phyloP scores from a whole-genome alignment of 2,797 vertebrate species.

The Triplophysa yarkandensis region DNA sequence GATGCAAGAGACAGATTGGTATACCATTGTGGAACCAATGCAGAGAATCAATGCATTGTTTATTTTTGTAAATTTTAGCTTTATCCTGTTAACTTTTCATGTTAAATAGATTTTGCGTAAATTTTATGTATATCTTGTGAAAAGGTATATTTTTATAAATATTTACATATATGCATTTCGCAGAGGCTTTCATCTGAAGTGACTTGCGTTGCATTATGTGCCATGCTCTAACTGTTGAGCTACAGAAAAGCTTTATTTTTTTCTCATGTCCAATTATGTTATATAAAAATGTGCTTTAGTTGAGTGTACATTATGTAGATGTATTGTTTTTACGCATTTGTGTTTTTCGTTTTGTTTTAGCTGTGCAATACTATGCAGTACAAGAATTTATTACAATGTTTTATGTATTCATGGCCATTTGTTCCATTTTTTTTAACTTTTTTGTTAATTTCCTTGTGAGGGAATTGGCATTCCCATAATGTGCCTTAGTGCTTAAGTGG shows the following conservation, averaged over 20 bases:
- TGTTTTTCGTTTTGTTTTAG: background rate
- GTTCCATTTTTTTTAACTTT: background rate
- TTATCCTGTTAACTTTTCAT: no score
- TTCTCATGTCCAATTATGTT: background rate
- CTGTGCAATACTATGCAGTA: background rate
- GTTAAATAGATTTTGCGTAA: background rate
- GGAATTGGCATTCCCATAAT: slow-evolving; percentile 47
- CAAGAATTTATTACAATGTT: background rate
- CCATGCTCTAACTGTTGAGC: no score
- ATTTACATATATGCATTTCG: background rate
- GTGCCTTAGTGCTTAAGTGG: slow-evolving; percentile 41
- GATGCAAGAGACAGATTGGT: no score
- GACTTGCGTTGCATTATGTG: no score
- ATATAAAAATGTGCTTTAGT: background rate
- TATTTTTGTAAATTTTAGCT: no score
- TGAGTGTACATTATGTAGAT: background rate
- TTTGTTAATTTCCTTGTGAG: background rate
- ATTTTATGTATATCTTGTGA: background rate
- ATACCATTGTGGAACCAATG: no score
- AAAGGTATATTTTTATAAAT: background rate
- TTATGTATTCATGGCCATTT: background rate
- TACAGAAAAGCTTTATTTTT: no score
- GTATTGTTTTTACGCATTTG: background rate
- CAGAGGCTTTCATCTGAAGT: no score
- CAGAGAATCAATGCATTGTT: no score